These are phyloP conservation scores for Hydrocynus forskahlii DNA, from an alignment of 2,797 vertebrate species.

Conservation along the genomic window DNA sequence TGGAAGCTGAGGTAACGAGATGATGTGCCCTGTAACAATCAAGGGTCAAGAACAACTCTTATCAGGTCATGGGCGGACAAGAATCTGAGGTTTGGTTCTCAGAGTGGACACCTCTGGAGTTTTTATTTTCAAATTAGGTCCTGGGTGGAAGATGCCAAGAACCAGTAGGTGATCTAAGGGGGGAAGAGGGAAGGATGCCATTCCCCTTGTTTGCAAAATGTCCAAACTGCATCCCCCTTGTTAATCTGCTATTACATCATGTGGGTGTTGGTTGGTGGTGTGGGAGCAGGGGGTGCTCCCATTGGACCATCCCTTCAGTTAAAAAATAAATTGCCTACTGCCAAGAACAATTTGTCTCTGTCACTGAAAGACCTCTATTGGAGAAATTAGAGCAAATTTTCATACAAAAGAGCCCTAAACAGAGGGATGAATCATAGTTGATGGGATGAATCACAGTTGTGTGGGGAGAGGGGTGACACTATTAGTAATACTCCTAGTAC, in stretches of 20 bases:
- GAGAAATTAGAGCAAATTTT: constrained; percentile 40
- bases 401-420: constrained; percentile 22
- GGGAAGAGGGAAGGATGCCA: too few species aligned
- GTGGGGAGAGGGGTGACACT: background rate
- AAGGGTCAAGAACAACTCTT: constrained; percentile 28
- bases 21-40: constrained; percentile 3
- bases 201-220: too few species aligned
- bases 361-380: background rate
- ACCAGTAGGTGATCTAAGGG: background rate
- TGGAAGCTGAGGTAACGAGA: background rate
- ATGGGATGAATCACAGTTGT: constrained; percentile 5
- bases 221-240: too few species aligned
- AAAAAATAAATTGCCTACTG: background rate
- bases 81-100: constrained; percentile 27
- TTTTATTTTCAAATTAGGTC: constrained; percentile 35
- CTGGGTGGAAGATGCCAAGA: constrained; percentile 26
- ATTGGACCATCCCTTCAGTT: too few species aligned
- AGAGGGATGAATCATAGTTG: constrained; percentile 12
- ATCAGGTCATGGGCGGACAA: constrained; percentile 23
- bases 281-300: too few species aligned
- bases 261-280: too few species aligned
- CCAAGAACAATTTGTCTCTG: constrained; percentile 36
- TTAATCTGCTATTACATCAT: too few species aligned
- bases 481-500: background rate
- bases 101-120: constrained; percentile 5